These are phyloP conservation scores for Brachystomella parvula DNA, from an alignment of 1,140 invertebrate species.

Conservation along the genomic window DNA sequence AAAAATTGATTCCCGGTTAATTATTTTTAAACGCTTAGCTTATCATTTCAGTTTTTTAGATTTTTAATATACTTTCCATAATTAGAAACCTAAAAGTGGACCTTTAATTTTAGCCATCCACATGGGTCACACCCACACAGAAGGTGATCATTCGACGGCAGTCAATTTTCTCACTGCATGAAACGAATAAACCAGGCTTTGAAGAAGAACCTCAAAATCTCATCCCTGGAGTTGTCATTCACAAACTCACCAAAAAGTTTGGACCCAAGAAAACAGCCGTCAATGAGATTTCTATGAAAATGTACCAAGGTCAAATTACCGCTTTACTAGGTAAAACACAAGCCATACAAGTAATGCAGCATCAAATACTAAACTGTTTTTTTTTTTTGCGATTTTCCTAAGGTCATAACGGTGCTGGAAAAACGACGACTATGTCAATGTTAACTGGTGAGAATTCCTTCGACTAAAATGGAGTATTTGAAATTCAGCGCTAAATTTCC, in stretches of 20 bases:
- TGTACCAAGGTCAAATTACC: slow-evolving; percentile 53
- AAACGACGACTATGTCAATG: slow-evolving; percentile 46
- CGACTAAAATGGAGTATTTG: not conserved
- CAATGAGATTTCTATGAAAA: slow-evolving; percentile 44
- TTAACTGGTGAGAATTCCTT: slow-evolving; percentile 25
- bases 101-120: slow-evolving; percentile 1
- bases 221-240: slow-evolving; percentile 1
- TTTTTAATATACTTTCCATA: too few relatives aligned
- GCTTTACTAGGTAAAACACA: slow-evolving; percentile 50
- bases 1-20: too few relatives aligned
- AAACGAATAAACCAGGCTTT: slow-evolving; percentile 4
- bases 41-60: too few relatives aligned
- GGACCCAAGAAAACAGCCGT: slow-evolving; percentile 3
- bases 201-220: slow-evolving; percentile 10
- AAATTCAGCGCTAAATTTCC: not conserved
- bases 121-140: not conserved
- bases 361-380: slow-evolving; percentile 45
- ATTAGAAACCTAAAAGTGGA: too few relatives aligned
- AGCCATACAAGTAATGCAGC: slow-evolving; percentile 42
- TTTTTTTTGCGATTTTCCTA: too few relatives aligned
- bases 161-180: slow-evolving; percentile 3
- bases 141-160: not conserved
- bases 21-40: too few relatives aligned
- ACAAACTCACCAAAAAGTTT: slow-evolving; percentile 12
- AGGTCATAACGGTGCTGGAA: slow-evolving; percentile 48